A percentile compares a stretch with the other conserved stretches of the same genome.
Conservation (phyloP, 2,113 vertebrate genomes). For the Glaucomys volans region DNA sequence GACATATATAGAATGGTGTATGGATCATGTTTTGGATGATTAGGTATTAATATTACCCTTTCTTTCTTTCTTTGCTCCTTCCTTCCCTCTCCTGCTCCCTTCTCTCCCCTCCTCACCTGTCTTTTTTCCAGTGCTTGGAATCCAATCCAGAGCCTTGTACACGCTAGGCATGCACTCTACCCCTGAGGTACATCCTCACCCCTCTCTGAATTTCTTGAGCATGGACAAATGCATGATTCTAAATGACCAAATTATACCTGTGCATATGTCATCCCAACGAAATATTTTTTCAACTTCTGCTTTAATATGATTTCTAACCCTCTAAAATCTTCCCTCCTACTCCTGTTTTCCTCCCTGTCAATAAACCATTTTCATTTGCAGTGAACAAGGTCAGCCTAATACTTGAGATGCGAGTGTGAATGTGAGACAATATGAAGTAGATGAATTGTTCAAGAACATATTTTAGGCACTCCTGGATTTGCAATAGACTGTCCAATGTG, state of each 20-base stretch:
- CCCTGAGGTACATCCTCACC: too few relatives aligned
- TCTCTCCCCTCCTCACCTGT: background rate
- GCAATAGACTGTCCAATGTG: background rate
- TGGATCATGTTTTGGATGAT: background rate
- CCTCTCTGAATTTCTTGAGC: background rate
- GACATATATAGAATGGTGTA: background rate
- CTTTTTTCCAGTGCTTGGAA: background rate
- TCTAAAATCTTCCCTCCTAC: background rate
- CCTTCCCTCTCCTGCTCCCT: background rate
- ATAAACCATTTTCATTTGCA: conserved; percentile 28
- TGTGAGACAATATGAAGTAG: background rate
- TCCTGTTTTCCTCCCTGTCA: conserved; percentile 29
- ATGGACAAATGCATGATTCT: background rate
- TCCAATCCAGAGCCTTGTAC: background rate
- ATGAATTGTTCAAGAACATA: background rate
- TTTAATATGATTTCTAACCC: background rate
- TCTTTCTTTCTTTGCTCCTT: background rate
- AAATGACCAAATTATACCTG: background rate
- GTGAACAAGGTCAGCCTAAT: background rate
- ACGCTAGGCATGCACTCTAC: background rate
- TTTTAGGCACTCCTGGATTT: background rate
- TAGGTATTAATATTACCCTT: background rate
- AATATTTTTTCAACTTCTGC: background rate
- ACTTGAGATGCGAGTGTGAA: background rate
- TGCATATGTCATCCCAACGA: background rate